Conservation (phyloP, 1,140 invertebrate genomes). For the Condylostylus longicornis region DNA sequence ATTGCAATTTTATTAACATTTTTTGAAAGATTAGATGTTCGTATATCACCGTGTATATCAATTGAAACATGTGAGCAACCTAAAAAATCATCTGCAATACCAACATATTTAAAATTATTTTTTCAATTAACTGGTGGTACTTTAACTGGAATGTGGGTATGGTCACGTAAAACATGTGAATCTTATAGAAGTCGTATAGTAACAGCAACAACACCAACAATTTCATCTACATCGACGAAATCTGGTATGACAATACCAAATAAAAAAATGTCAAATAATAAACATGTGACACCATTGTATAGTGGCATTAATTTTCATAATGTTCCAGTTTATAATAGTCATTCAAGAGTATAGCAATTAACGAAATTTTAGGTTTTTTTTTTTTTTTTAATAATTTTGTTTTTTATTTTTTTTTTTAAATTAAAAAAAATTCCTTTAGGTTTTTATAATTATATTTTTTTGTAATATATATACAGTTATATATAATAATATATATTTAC, state of each 20-base stretch:
- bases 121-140: constrained; percentile 66
- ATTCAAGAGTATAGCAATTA: constrained; percentile 22
- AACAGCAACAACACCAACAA: constrained; percentile 10
- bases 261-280: constrained; percentile 2
- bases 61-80: constrained; percentile 29
- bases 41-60: constrained; percentile 37
- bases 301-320: constrained; percentile 31
- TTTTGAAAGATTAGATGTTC: constrained; percentile 40
- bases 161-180: constrained; percentile 71
- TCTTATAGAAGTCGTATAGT: constrained; percentile 25
- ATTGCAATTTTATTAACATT: constrained; percentile 41
- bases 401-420: too few species aligned
- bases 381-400: too few species aligned
- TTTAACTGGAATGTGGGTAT: constrained; percentile 78
- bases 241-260: constrained; percentile 8
- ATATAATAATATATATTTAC: too few species aligned
- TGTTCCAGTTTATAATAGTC: constrained; percentile 26
- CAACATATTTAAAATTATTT: constrained; percentile 49
- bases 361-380: too few species aligned
- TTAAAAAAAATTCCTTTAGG: too few species aligned
- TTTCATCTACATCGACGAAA: constrained; percentile 13
- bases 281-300: constrained; percentile 16
- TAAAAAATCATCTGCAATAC: constrained; percentile 25
- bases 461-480: too few species aligned
- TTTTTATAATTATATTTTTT: too few species aligned